A percentile compares a stretch with the other conserved stretches of the same genome.
Conservation (phyloP, 2,113 vertebrate genomes). For the Rhea americana region DNA sequence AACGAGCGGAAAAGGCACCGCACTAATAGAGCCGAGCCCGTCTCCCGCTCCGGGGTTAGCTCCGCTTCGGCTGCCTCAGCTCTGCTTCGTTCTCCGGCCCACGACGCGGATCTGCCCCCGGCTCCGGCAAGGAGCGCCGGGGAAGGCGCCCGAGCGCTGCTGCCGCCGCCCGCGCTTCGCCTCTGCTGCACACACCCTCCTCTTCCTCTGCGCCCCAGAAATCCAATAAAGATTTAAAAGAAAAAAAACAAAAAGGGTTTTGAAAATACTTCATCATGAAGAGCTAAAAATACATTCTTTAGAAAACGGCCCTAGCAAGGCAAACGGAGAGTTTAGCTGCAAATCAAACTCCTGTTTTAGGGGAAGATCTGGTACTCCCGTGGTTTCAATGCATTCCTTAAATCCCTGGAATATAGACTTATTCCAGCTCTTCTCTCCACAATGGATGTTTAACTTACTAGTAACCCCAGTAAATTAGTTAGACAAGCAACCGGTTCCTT, state of each 20-base stretch:
- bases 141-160: background rate
- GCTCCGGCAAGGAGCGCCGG: rapidly evolving
- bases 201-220: background rate
- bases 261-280: background rate
- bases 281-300: conserved; percentile 22
- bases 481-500: conserved; percentile 43
- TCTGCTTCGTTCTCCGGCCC: background rate
- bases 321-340: background rate
- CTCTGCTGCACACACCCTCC: background rate
- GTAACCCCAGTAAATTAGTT: conserved; percentile 48
- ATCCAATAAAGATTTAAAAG: background rate
- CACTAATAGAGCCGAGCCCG: background rate
- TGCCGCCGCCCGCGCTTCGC: background rate
- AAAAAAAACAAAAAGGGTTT: background rate
- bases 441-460: conserved; percentile 37
- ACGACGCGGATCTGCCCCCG: background rate
- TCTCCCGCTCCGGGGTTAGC: background rate
- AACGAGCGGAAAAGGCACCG: background rate
- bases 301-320: background rate
- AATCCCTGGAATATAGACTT: background rate
- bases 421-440: background rate
- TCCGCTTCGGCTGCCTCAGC: rapidly evolving
- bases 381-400: background rate
- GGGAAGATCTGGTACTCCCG: background rate
- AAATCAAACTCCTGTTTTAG: background rate